These are phyloP conservation scores for Bos indicus DNA, from an alignment of 2,113 vertebrate species.

Conservation along the genomic window DNA sequence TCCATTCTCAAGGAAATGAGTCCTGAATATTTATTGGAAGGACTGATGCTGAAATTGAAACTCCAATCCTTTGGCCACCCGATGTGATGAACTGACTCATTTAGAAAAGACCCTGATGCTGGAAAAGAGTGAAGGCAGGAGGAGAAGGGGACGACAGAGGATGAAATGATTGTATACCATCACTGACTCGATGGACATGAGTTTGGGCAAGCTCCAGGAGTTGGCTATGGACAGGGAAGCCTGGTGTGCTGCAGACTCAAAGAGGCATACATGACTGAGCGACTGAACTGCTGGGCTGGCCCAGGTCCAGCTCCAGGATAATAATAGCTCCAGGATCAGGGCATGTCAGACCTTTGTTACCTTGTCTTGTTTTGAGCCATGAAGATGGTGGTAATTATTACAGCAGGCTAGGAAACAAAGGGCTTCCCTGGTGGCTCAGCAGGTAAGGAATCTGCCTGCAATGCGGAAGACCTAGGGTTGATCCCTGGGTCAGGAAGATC, in stretches of 20 bases:
- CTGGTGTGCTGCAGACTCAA: not conserved
- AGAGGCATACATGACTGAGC: not conserved
- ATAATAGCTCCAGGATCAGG: not conserved
- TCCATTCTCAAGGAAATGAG: not conserved
- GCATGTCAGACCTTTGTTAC: not conserved
- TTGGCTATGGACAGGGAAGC: not conserved
- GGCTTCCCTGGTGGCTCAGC: not conserved
- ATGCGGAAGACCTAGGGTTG: not conserved
- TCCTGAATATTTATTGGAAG: not conserved
- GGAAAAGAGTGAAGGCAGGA: not conserved
- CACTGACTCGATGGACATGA: not conserved
- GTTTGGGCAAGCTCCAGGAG: not conserved
- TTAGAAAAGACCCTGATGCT: not conserved
- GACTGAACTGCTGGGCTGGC: not conserved
- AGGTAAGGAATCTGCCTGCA: not conserved
- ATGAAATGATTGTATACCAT: not conserved
- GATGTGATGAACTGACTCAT: not conserved
- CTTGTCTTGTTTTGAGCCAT: not conserved
- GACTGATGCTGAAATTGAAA: not conserved
- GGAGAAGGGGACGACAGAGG: not conserved
- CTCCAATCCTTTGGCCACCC: not conserved
- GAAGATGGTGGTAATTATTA: not conserved
- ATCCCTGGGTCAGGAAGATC: not conserved
- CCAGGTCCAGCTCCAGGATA: not conserved
- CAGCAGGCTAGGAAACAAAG: not conserved